A percentile compares a stretch with the other conserved stretches of the same genome.
phyloP scores from a whole-genome alignment of 2,113 vertebrate species.

The Paralichthys olivaceus region DNA sequence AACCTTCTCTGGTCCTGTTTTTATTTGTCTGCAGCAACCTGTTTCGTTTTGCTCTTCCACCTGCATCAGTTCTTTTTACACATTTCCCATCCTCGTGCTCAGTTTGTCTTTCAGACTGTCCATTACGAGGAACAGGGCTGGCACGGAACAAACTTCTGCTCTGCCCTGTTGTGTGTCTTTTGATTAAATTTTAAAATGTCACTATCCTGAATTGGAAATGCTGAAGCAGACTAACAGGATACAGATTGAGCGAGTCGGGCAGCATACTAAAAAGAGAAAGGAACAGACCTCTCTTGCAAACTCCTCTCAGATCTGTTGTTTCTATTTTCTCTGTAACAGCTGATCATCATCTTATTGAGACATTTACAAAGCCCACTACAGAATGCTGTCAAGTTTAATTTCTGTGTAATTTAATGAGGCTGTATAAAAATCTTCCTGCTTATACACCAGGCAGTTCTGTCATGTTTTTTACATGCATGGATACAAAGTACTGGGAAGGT shows the following conservation, averaged over 20 bases:
- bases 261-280: background rate
- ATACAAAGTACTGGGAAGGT: too few relatives aligned
- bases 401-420: too few relatives aligned
- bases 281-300: background rate
- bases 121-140: background rate
- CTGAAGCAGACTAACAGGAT: constrained; percentile 39
- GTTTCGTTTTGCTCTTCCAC: background rate
- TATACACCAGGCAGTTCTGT: too few relatives aligned
- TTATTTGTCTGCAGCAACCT: background rate
- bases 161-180: constrained; percentile 6
- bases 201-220: constrained; percentile 31
- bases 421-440: too few relatives aligned
- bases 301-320: background rate
- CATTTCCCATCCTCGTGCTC: background rate
- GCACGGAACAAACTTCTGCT: background rate
- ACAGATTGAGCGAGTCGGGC: constrained; percentile 6
- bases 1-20: background rate
- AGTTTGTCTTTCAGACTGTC: constrained; percentile 6
- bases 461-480: too few relatives aligned
- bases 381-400: background rate
- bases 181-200: constrained; percentile 43
- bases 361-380: background rate
- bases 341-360: background rate
- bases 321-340: background rate
- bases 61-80: background rate